Conservation (phyloP, 2,888 invertebrate genomes). For the Oxystoma pomonae region DNA sequence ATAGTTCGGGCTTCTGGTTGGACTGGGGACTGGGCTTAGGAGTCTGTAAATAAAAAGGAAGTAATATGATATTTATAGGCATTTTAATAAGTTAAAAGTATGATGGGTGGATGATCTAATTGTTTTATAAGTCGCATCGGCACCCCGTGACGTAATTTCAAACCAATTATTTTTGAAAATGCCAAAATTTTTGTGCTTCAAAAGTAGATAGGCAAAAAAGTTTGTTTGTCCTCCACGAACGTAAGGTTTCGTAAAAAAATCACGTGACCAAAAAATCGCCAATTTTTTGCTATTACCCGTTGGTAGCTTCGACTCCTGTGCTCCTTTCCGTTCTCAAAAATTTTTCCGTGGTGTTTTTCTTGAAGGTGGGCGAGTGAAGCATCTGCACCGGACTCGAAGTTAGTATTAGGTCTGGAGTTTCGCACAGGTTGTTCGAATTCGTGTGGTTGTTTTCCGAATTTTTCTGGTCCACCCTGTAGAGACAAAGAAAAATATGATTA, state of each 20-base stretch:
- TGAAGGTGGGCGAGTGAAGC: slow-evolving; percentile 28
- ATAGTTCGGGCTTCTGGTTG: slow-evolving; percentile 27
- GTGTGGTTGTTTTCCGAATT: slow-evolving; percentile 21
- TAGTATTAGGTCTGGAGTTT: slow-evolving; percentile 51
- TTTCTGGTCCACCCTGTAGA: slow-evolving; percentile 21
- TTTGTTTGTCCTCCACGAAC: too few species aligned
- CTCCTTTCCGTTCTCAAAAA: slow-evolving; percentile 31
- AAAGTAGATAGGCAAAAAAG: too few species aligned
- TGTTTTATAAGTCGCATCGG: too few species aligned
- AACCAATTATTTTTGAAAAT: too few species aligned
- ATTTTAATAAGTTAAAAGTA: too few species aligned
- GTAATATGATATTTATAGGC: too few species aligned
- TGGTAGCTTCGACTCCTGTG: slow-evolving; percentile 15
- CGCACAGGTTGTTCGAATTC: slow-evolving; percentile 35
- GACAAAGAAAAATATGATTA: too few species aligned
- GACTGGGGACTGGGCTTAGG: slow-evolving; percentile 28
- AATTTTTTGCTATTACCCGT: slow-evolving; percentile 19
- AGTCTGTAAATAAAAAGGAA: slow-evolving; percentile 13
- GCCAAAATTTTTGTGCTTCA: too few species aligned
- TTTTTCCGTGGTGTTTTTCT: slow-evolving; percentile 28
- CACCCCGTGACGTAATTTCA: too few species aligned
- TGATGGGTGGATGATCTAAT: too few species aligned
- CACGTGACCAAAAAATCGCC: too few species aligned
- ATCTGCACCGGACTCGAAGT: slow-evolving; percentile 40
- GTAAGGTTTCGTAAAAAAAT: too few species aligned